These are phyloP conservation scores for Chromobotia macracanthus DNA, from an alignment of 2,797 vertebrate genomes.

Conservation along the genomic window DNA sequence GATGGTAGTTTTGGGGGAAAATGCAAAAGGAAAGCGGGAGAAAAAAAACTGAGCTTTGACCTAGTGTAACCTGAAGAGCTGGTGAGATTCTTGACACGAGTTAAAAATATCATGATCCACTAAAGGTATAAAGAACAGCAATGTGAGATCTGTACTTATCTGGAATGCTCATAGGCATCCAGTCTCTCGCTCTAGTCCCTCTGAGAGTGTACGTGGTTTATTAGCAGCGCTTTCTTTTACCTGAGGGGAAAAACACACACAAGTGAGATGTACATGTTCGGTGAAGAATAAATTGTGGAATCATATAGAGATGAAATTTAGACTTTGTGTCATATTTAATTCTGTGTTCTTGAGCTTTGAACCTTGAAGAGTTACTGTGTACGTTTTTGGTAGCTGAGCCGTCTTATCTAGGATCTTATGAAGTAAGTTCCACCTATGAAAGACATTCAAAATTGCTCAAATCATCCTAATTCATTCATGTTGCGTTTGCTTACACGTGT, in stretches of 20 bases:
- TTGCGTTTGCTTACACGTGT: slow-evolving; percentile 61
- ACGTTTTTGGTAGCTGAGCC: slow-evolving; percentile 30
- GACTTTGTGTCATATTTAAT: slow-evolving; percentile 9
- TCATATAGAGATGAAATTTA: not conserved
- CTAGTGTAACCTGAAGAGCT: slow-evolving; percentile 50
- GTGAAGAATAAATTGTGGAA: slow-evolving; percentile 25
- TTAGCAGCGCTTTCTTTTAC: slow-evolving; percentile 32
- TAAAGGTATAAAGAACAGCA: slow-evolving; percentile 29
- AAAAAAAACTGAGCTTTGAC: slow-evolving; percentile 55
- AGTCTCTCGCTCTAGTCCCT: not conserved
- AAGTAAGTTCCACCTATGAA: slow-evolving; percentile 11
- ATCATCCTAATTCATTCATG: slow-evolving; percentile 49
- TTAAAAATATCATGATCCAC: slow-evolving; percentile 36
- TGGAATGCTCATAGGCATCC: slow-evolving; percentile 27
- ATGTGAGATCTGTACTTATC: slow-evolving; percentile 38
- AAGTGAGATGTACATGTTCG: not conserved
- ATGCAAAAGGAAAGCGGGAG: not conserved
- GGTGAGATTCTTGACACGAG: slow-evolving; percentile 43
- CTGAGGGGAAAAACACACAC: slow-evolving; percentile 31
- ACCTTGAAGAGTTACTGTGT: slow-evolving; percentile 22
- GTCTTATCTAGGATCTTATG: slow-evolving; percentile 2
- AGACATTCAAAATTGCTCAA: slow-evolving; percentile 31
- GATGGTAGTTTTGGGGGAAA: slow-evolving; percentile 46
- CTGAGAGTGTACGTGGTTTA: slow-evolving; percentile 31
- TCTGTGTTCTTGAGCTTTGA: slow-evolving; percentile 7